Conservation (phyloP, 2,113 vertebrate species). For the Gobiocypris rarus region DNA sequence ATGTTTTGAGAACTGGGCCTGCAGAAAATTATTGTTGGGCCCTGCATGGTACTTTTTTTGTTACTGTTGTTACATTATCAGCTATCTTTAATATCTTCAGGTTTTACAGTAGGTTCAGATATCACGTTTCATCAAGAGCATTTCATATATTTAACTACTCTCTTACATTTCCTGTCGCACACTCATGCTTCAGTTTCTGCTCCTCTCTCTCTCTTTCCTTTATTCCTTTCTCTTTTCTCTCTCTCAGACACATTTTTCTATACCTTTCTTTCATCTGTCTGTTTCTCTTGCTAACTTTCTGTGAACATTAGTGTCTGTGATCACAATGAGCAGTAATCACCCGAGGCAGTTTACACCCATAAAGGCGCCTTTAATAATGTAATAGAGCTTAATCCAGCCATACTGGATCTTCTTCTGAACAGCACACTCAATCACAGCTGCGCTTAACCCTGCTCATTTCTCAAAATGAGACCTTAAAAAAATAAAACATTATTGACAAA, state of each 20-base stretch:
- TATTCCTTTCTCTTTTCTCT: background rate
- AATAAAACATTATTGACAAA: constrained; percentile 21
- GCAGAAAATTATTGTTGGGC: background rate
- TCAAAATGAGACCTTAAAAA: constrained; percentile 38
- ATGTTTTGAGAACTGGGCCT: too few species aligned
- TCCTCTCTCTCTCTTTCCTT: background rate
- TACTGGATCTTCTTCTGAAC: constrained; percentile 52
- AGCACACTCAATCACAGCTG: constrained; percentile 27
- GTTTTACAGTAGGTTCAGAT: background rate
- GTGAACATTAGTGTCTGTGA: constrained; percentile 43
- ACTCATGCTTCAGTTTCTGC: background rate
- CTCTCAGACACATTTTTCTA: background rate
- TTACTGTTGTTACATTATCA: background rate
- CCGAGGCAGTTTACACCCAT: constrained; percentile 47
- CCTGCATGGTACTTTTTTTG: background rate
- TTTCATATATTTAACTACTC: background rate
- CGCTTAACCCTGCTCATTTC: constrained; percentile 65
- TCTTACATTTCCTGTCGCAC: background rate
- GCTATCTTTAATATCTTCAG: background rate
- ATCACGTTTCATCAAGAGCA: background rate
- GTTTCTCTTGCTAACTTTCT: constrained; percentile 24
- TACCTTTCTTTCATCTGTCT: background rate
- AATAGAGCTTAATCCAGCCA: constrained; percentile 68
- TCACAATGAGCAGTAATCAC: constrained; percentile 54
- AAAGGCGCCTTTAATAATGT: constrained; percentile 63